phyloP scores from a whole-genome alignment of 2,113 vertebrate species.

The Cyphomyrus discorhynchus region DNA sequence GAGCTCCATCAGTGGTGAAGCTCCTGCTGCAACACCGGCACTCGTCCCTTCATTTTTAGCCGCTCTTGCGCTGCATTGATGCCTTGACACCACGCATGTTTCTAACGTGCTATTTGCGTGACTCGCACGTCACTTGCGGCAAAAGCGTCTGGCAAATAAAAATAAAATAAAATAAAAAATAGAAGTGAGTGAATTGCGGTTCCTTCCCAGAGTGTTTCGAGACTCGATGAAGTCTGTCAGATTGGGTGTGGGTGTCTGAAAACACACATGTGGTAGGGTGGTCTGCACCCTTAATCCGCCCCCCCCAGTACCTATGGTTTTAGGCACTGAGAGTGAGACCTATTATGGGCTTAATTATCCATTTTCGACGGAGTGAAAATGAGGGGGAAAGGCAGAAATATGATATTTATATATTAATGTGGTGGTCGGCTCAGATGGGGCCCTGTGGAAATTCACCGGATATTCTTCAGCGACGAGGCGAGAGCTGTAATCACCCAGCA shows the following conservation, averaged over 20 bases:
- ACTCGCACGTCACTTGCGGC: neutral
- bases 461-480: neutral
- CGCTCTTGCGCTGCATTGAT: neutral
- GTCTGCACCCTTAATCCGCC: neutral
- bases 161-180: neutral
- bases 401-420: constrained; percentile 10
- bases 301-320: neutral
- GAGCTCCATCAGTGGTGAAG: too few species aligned
- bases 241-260: neutral
- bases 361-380: constrained; percentile 2
- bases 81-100: neutral
- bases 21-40: neutral
- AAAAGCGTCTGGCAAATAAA: neutral
- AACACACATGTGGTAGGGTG: neutral
- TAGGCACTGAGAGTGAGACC: neutral
- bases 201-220: neutral
- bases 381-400: neutral
- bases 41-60: neutral
- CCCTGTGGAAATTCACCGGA: constrained; percentile 7
- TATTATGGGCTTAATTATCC: constrained; percentile 1
- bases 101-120: neutral
- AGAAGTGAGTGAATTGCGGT: neutral
- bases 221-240: neutral
- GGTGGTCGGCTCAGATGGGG: neutral
- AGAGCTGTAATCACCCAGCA: neutral